phyloP scores from a whole-genome alignment of 2,113 vertebrate genomes.

The Sinocyclocheilus maitianheensis region DNA sequence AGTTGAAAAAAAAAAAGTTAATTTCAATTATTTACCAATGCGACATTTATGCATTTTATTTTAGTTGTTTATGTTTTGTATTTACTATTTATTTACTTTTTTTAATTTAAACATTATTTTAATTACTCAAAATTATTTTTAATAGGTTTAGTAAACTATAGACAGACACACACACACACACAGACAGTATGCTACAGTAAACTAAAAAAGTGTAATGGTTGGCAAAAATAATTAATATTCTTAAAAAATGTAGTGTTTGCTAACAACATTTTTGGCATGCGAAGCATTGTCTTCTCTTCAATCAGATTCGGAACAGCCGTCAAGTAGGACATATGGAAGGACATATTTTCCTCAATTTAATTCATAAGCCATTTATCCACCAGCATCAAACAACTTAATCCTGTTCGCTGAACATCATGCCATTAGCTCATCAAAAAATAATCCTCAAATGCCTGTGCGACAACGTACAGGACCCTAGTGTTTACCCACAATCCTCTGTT shows the following conservation, averaged over 20 bases:
- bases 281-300: background rate
- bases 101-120: too few species aligned
- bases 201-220: background rate
- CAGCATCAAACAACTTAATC: slow-evolving; percentile 48
- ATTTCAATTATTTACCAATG: too few species aligned
- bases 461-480: background rate
- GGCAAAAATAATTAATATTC: background rate
- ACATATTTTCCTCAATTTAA: slow-evolving; percentile 30
- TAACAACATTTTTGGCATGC: slow-evolving; percentile 15
- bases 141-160: too few species aligned
- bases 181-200: background rate
- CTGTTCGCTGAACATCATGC: slow-evolving; percentile 29
- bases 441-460: slow-evolving; percentile 13
- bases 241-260: background rate
- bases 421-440: slow-evolving; percentile 7
- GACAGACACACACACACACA: too few species aligned
- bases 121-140: too few species aligned
- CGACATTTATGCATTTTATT: too few species aligned
- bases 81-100: too few species aligned
- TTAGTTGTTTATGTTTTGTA: too few species aligned
- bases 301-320: background rate
- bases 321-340: slow-evolving; percentile 32
- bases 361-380: slow-evolving; percentile 48
- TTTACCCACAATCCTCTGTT: slow-evolving; percentile 31
- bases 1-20: too few species aligned